phyloP scores from a whole-genome alignment of 2,888 invertebrate genomes.

The Melanophora roralis region DNA sequence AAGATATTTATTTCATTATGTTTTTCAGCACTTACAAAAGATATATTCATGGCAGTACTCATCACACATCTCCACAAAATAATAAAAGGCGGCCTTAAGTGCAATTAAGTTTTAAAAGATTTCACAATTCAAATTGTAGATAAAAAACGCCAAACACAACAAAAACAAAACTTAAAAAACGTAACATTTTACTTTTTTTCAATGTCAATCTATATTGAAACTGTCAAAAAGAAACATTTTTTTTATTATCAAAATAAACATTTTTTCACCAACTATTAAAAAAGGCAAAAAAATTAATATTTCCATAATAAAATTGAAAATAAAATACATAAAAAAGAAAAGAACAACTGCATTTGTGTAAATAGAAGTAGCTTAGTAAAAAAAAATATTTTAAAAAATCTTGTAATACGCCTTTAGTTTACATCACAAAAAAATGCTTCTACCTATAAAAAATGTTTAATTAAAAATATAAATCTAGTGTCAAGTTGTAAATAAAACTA shows the following conservation, averaged over 20 bases:
- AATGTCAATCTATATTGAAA: conserved; percentile 36
- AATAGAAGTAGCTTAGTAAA: not conserved
- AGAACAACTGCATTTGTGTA: too few species aligned
- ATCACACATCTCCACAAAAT: conserved; percentile 46
- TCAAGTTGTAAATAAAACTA: not conserved
- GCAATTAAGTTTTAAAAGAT: conserved; percentile 58
- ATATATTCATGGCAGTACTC: conserved; percentile 45
- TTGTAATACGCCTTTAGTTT: not conserved
- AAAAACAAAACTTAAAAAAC: conserved; percentile 2
- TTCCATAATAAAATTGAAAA: not conserved
- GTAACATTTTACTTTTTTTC: not conserved
- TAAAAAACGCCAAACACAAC: conserved; percentile 50
- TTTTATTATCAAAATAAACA: conserved; percentile 26
- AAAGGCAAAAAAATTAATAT: not conserved
- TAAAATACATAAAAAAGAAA: not conserved
- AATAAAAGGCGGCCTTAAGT: conserved; percentile 45
- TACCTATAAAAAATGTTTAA: not conserved
- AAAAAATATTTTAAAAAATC: not conserved
- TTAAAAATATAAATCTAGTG: not conserved
- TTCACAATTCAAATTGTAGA: conserved; percentile 54
- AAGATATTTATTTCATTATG: not conserved
- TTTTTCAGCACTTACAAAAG: conserved; percentile 35
- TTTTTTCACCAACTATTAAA: conserved; percentile 10
- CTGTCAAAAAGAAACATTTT: conserved; percentile 31
- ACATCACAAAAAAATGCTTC: not conserved